A percentile compares a stretch with the other conserved stretches of the same genome.
Conservation (phyloP, 2,113 vertebrate species). For the Zapus hudsonius region DNA sequence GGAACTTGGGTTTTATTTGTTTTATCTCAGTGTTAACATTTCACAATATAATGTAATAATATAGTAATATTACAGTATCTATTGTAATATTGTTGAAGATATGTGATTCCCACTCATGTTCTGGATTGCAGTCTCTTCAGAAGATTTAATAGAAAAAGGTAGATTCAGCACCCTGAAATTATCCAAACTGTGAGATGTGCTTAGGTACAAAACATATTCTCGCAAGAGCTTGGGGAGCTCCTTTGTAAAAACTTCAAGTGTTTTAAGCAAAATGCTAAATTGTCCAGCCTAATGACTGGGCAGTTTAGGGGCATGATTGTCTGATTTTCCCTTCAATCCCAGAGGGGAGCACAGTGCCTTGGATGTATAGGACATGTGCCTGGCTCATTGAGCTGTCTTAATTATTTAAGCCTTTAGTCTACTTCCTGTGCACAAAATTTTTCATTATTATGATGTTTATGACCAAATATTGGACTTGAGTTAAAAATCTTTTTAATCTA, state of each 20-base stretch:
- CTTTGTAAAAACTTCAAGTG: background rate
- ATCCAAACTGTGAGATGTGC: background rate
- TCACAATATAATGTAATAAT: background rate
- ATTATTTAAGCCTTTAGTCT: background rate
- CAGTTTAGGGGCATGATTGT: background rate
- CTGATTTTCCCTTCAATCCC: background rate
- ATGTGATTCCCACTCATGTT: background rate
- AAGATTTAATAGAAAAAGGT: background rate
- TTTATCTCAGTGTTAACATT: background rate
- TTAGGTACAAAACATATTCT: background rate
- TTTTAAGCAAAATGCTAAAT: background rate
- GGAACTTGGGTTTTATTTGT: background rate
- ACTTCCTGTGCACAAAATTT: background rate
- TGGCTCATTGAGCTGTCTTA: background rate
- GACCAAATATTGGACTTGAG: too few species aligned
- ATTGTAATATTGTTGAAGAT: background rate
- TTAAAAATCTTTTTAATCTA: too few species aligned
- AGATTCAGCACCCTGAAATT: background rate
- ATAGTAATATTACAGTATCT: background rate
- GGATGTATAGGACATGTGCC: background rate
- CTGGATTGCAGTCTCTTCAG: background rate
- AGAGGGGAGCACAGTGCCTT: background rate
- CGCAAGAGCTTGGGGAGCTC: background rate
- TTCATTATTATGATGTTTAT: background rate
- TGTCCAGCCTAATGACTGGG: background rate